Percentiles rank a stretch among this genome's conserved stretches.
Evolutionary conservation across 2,888 invertebrate species (phyloP).

Genomic region (Campaea margaritaria): DNA sequence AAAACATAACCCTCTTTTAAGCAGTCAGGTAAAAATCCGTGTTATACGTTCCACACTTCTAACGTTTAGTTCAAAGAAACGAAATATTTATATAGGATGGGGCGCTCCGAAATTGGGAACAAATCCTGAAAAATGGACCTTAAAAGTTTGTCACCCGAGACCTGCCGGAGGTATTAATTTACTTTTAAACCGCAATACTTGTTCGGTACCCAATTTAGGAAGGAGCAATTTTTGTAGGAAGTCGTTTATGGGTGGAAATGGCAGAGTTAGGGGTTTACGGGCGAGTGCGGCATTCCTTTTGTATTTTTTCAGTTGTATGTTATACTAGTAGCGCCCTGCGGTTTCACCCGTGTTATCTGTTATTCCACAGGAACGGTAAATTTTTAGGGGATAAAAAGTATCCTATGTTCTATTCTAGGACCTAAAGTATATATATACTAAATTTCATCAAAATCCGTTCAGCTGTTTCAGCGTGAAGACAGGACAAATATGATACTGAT

Average conservation of each 20-base stretch:
- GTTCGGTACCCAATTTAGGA: conserved; percentile 23
- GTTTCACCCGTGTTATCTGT: too few relatives aligned
- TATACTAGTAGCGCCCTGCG: too few relatives aligned
- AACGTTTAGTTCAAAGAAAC: conserved; percentile 19
- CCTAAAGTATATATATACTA: too few relatives aligned
- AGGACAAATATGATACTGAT: too few relatives aligned
- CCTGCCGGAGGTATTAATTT: conserved; percentile 31
- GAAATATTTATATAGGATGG: conserved; percentile 28
- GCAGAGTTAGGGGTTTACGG: not conserved
- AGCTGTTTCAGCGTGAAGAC: too few relatives aligned
- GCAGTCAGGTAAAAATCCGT: not conserved
- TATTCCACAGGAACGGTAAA: too few relatives aligned
- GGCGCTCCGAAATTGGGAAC: conserved; percentile 21
- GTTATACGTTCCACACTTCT: conserved; percentile 1
- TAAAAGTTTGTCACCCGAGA: conserved; percentile 32
- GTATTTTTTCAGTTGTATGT: too few relatives aligned
- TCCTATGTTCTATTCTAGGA: too few relatives aligned
- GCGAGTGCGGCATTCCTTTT: too few relatives aligned
- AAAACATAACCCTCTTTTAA: too few relatives aligned
- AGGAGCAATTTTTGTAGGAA: conserved; percentile 2
- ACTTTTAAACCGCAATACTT: conserved; percentile 31
- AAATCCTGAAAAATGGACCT: conserved; percentile 33
- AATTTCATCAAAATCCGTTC: too few relatives aligned
- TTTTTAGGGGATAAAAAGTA: too few relatives aligned
- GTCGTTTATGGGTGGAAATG: not conserved